Conservation (phyloP, 2,113 vertebrate genomes). For the Syrmaticus mikado region DNA sequence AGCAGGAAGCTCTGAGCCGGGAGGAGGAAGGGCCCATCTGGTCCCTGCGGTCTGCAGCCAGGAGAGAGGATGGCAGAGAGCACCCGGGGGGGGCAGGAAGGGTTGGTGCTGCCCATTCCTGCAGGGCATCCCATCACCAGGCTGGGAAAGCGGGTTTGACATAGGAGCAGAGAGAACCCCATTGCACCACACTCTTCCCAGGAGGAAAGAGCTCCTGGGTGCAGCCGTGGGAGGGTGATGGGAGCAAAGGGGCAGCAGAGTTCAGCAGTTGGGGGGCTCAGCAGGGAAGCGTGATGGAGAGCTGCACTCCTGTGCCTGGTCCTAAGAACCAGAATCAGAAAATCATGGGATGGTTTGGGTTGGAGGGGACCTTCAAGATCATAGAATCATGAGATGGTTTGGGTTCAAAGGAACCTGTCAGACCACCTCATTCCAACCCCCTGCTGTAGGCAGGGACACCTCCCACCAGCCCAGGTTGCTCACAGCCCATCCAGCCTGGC, state of each 20-base stretch:
- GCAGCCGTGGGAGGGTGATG: background rate
- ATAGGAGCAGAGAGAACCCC: background rate
- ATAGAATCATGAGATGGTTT: no score
- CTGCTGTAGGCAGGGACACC: no score
- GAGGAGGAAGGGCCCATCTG: slow-evolving; percentile 39
- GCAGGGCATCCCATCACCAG: background rate
- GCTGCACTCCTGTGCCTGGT: background rate
- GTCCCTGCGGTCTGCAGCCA: background rate
- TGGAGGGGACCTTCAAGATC: no score
- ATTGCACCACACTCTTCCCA: no score
- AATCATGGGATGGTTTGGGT: no score
- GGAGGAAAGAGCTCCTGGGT: fast-evolving
- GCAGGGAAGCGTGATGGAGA: background rate
- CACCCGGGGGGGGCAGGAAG: background rate
- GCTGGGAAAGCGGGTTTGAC: background rate
- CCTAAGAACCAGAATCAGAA: no score
- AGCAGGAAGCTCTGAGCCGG: background rate
- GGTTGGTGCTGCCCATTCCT: background rate
- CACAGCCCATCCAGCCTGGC: no score
- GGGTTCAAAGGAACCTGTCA: no score
- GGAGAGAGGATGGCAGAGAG: background rate
- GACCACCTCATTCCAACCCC: no score
- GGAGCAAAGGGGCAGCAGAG: background rate
- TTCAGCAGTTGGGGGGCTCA: background rate
- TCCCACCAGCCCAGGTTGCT: no score